A percentile compares a stretch with the other conserved stretches of the same genome.
phyloP scores from a whole-genome alignment of 2,888 invertebrate species.

The Schizotus pectinicornis region DNA sequence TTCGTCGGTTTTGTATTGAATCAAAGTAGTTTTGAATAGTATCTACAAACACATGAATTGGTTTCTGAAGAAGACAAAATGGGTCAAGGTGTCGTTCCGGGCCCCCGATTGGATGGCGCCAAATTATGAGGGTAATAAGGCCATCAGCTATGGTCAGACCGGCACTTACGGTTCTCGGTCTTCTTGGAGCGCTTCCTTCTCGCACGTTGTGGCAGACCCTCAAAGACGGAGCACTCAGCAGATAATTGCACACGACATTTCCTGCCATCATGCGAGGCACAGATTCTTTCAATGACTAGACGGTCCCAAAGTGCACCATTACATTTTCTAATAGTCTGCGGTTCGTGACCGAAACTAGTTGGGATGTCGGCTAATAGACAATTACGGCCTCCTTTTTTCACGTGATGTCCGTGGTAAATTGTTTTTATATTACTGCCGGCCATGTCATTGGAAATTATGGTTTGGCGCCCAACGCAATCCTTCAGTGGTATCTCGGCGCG shows the following conservation, averaged over 20 bases:
- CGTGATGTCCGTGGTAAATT: no score
- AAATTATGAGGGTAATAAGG: background rate
- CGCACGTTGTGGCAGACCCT: conserved; percentile 29
- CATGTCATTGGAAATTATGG: background rate
- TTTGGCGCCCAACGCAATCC: background rate
- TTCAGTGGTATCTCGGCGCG: no score
- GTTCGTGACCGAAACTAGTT: conserved; percentile 49
- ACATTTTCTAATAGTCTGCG: conserved; percentile 47
- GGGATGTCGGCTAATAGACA: conserved; percentile 46
- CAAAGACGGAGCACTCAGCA: conserved; percentile 41
- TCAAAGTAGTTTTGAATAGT: no score
- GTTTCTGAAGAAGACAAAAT: no score
- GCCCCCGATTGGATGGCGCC: no score
- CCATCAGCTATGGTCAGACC: background rate
- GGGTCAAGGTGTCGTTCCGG: no score
- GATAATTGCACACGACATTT: conserved; percentile 48
- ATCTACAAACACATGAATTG: no score
- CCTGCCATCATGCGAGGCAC: conserved; percentile 43
- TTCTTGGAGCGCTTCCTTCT: conserved; percentile 20
- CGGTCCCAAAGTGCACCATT: conserved; percentile 47
- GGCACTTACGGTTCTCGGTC: conserved; percentile 17
- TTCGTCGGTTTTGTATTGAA: no score
- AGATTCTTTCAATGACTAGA: conserved; percentile 48
- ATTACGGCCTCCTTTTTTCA: conserved; percentile 36
- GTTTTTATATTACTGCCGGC: background rate